Conservation (phyloP, 2,113 vertebrate genomes). For the Acrocephalus arundinaceus region DNA sequence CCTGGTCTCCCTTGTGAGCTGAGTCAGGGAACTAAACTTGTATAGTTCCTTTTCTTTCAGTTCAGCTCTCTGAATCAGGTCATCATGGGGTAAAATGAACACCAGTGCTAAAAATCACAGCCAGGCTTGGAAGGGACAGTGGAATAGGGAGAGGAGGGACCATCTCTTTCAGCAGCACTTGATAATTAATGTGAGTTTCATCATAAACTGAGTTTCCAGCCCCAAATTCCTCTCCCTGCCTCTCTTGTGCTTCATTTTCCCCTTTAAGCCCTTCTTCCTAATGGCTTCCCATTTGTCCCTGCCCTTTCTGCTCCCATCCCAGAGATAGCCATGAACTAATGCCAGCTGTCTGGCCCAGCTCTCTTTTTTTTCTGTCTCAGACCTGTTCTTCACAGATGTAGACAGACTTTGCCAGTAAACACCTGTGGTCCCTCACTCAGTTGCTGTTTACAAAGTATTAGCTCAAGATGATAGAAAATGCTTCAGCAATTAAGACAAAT, state of each 20-base stretch:
- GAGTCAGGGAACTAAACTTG: background rate
- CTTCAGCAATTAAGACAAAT: background rate
- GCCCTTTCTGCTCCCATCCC: background rate
- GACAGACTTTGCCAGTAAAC: background rate
- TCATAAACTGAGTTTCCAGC: background rate
- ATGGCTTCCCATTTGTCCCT: background rate
- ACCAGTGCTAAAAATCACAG: background rate
- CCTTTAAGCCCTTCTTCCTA: background rate
- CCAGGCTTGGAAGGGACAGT: background rate
- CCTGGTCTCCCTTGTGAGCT: constrained; percentile 28
- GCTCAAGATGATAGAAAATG: background rate
- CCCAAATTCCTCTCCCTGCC: background rate
- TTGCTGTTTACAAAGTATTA: background rate
- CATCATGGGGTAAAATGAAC: background rate
- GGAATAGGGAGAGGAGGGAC: background rate
- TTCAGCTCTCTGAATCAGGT: constrained; percentile 7
- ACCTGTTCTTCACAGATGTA: background rate
- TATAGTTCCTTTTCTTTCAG: background rate
- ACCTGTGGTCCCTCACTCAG: background rate
- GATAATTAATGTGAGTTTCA: background rate
- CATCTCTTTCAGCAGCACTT: background rate
- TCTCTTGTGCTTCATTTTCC: background rate
- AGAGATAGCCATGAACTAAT: background rate
- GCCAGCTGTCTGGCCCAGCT: background rate
- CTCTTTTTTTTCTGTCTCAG: background rate